Base-by-base conservation (phyloP, 2,888 invertebrate genomes). In the Cremastinae sp. region DNA sequence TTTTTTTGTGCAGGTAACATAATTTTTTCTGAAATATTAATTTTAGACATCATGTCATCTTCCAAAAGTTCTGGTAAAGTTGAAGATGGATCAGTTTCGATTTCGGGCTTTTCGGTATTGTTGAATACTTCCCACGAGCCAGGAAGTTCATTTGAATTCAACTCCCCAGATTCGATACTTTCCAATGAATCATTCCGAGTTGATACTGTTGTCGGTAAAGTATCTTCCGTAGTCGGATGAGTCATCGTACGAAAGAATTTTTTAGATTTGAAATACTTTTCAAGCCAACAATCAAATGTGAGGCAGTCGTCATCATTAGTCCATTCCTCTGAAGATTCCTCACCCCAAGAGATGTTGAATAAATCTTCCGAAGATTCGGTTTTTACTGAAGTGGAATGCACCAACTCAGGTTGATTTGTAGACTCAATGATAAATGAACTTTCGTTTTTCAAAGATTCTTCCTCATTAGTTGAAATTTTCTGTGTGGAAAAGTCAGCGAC, bases 1-100 rank as follows among this genome's bases (percentile, higher is more conserved):
- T 10, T 12, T 20, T 37, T 16, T 2, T 37, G n/a, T 0, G 55
- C n/a, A 1, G 51, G 18, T 12, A 14, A 9, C 20, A 61, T 20
- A n/a, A 65, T 41, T 14, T 73, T 64, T 37, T 77, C 76, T 0
- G 65, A 70, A 55, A 66, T 18, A 2, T 59, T 12, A 51, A 59
- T 47, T 2, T 39, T 39, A 28, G 28, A 28, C 5, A 5, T 28
- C 5, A 3, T 28, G 28, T 5, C 28, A 28, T 3, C 28, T 28
- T 28, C 28, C 2, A 3, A 3, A 5, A 5, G 5, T 5, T 28
- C 5, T 28, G 28, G 5, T 28, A 5, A 28, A 5, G 28, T 28
- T 28, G 2, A 3, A 5, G 28, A 5, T 28, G 28, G 5, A 3
- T 28, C 28, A 3, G 2, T 28, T 28, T 28, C 28, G 28, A 28